Evolutionary conservation across 2,888 invertebrate genomes (phyloP).

Genomic region (Byasa hedistus): DNA sequence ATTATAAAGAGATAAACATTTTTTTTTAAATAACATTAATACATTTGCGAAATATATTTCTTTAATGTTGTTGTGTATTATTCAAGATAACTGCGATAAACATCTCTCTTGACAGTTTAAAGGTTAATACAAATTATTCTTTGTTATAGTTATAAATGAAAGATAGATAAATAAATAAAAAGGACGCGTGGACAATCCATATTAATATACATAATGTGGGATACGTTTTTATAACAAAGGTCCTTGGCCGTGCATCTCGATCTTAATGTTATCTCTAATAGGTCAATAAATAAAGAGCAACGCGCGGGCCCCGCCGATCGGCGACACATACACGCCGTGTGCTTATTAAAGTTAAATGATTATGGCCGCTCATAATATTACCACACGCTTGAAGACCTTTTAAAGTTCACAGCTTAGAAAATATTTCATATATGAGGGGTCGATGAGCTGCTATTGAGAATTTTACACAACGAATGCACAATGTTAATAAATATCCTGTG

Average conservation of each 20-base stretch:
- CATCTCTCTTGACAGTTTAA: no score
- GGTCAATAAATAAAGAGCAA: conserved; percentile 78
- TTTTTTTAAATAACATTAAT: no score
- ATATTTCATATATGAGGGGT: not conserved
- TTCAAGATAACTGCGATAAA: no score
- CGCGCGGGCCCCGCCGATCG: conserved; percentile 78
- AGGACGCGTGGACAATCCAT: conserved; percentile 42
- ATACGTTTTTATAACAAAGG: conserved; percentile 80
- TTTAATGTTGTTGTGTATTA: no score
- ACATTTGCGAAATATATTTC: no score
- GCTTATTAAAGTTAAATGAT: conserved; percentile 74
- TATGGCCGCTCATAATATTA: conserved; percentile 66
- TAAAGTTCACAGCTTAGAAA: not conserved
- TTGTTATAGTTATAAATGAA: not conserved
- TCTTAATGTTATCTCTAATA: conserved; percentile 81
- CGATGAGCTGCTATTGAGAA: not conserved
- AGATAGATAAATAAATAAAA: not conserved
- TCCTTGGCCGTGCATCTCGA: conserved; percentile 80
- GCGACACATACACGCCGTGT: conserved; percentile 71
- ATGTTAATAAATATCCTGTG: not conserved
- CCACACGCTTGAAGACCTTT: conserved; percentile 30
- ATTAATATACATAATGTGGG: conserved; percentile 69
- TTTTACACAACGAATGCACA: not conserved
- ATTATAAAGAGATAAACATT: no score
- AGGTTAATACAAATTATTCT: no score